Percentiles rank a stretch among this genome's conserved stretches.
Conservation (phyloP, 1,140 invertebrate species). For the Brachionus manjavacas region DNA sequence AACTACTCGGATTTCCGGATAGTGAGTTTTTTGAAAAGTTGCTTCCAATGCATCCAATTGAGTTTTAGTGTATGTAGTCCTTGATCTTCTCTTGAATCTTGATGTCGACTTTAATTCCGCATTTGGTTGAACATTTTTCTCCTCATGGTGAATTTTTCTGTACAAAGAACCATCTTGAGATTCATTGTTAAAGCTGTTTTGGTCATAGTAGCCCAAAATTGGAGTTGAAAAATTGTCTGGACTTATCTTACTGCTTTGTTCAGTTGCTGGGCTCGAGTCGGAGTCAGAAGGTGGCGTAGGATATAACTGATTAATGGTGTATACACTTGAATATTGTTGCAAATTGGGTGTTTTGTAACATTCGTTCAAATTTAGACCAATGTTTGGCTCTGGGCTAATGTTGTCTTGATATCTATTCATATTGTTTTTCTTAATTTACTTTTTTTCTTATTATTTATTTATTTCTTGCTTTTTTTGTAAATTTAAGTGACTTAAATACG, state of each 20-base stretch:
- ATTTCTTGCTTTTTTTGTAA: not conserved
- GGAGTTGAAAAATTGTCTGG: not conserved
- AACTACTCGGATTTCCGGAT: conserved; percentile 29
- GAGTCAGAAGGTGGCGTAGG: conserved; percentile 29
- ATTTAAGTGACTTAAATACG: not conserved
- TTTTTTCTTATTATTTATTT: not conserved
- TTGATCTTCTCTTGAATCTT: conserved; percentile 24
- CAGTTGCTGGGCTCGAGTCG: not conserved
- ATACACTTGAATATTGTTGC: not conserved
- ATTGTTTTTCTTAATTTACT: not conserved
- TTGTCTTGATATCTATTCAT: conserved; percentile 32
- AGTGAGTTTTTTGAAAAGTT: conserved; percentile 41
- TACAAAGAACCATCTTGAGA: conserved; percentile 12
- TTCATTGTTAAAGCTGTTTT: conserved; percentile 24
- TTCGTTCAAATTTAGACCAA: conserved; percentile 1
- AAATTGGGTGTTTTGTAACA: conserved; percentile 31
- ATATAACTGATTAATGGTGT: not conserved
- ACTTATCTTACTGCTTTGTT: not conserved
- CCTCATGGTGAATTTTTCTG: not conserved
- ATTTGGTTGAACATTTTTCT: not conserved
- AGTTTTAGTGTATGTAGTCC: conserved; percentile 31
- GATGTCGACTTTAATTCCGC: not conserved
- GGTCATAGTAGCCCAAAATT: not conserved
- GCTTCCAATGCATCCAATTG: conserved; percentile 32
- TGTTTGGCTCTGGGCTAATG: not conserved